A percentile compares a stretch with the other conserved stretches of the same genome.
phyloP scores from a whole-genome alignment of 2,797 vertebrate species.

The Antennarius maculatus region DNA sequence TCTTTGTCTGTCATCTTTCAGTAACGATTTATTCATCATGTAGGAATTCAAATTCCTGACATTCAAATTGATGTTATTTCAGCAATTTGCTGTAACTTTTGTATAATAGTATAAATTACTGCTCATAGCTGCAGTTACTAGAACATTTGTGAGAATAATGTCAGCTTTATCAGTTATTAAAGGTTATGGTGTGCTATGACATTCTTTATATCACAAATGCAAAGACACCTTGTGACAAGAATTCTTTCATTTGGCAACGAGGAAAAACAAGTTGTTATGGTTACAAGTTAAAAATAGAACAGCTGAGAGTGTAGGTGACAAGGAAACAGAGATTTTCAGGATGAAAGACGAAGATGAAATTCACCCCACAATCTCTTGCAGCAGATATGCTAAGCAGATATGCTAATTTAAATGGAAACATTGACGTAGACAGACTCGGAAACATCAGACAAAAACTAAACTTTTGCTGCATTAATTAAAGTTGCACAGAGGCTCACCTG shows the following conservation, averaged over 20 bases:
- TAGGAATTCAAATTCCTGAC: constrained; percentile 36
- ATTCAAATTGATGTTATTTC: constrained; percentile 26
- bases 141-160: constrained; percentile 29
- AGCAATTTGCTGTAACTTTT: constrained; percentile 14
- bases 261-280: constrained; percentile 83
- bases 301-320: constrained; percentile 77
- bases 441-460: constrained; percentile 33
- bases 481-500: constrained; percentile 3
- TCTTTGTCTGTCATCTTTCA: constrained; percentile 45
- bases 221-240: constrained; percentile 72
- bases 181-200: constrained; percentile 38
- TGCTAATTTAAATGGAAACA: constrained; percentile 46
- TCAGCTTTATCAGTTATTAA: constrained; percentile 42
- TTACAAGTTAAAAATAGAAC: constrained; percentile 86
- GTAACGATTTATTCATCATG: constrained; percentile 46
- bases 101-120: constrained; percentile 31
- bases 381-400: constrained; percentile 61
- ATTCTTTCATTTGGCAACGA: constrained; percentile 65
- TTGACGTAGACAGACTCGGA: constrained; percentile 18
- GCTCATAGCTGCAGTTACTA: constrained; percentile 39
- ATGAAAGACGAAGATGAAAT: constrained; percentile 79
- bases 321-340: constrained; percentile 74
- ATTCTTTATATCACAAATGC: constrained; percentile 48
- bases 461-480: constrained; percentile 31
- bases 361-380: constrained; percentile 73